Conservation (phyloP, 92 coral and sea anemone species). For the Parazoanthus darwini region DNA sequence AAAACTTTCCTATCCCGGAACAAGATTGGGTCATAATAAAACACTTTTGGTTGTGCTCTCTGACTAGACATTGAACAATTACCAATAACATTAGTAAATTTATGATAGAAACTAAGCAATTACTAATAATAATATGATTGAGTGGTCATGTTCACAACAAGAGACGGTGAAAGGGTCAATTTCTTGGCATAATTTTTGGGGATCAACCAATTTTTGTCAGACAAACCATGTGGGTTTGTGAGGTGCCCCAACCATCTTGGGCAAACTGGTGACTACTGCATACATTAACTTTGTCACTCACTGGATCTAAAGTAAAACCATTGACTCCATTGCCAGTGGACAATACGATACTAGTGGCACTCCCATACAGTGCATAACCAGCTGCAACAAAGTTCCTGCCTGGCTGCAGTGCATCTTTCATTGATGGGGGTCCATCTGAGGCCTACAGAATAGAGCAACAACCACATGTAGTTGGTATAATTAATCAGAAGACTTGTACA, state of each 20-base stretch:
- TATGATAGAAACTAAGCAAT: not conserved
- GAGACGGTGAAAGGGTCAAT: no score
- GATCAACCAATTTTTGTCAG: not conserved
- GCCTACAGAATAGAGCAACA: slow-evolving; percentile 25
- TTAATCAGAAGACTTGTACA: not conserved
- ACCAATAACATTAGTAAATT: no score
- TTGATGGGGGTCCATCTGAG: slow-evolving; percentile 71
- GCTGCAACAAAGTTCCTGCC: slow-evolving; percentile 97
- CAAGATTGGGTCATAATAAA: no score
- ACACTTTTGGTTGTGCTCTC: no score
- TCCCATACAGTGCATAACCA: slow-evolving; percentile 96
- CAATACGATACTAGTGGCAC: slow-evolving; percentile 95
- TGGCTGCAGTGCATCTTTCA: slow-evolving; percentile 87
- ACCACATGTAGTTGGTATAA: not conserved
- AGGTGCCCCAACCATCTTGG: not conserved
- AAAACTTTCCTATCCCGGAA: no score
- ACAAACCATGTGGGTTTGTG: not conserved
- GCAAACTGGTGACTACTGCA: not conserved
- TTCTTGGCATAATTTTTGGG: not conserved
- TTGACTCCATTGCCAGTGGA: slow-evolving; percentile 97
- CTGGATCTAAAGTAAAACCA: slow-evolving; percentile 97
- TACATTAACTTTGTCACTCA: slow-evolving; percentile 42
- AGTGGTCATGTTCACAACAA: no score
- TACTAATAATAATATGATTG: no score
- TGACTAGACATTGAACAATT: no score